phyloP scores from a whole-genome alignment of 2,797 vertebrate species.

The Etheostoma perlongum region DNA sequence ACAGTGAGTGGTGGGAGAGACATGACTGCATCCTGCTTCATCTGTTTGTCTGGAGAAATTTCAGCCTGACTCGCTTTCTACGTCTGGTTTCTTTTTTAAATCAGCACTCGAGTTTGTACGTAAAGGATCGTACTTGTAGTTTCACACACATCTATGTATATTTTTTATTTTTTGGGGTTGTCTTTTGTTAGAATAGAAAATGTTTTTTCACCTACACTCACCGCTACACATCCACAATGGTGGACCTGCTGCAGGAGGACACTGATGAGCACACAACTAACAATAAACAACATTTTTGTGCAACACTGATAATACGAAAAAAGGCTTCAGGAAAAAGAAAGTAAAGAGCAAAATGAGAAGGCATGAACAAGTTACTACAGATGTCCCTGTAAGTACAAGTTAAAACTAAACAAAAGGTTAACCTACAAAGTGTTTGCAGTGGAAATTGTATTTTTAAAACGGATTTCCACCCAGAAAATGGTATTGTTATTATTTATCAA shows the following conservation, averaged over 20 bases:
- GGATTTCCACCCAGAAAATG: background rate
- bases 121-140: background rate
- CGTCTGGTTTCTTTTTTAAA: background rate
- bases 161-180: background rate
- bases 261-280: background rate
- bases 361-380: background rate
- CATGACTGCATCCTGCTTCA: conserved; percentile 38
- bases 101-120: background rate
- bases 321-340: background rate
- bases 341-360: background rate
- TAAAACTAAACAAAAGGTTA: background rate
- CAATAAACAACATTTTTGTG: background rate
- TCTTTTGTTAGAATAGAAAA: background rate
- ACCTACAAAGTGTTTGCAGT: background rate
- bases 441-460: background rate
- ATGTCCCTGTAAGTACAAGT: background rate
- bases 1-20: conserved; percentile 38
- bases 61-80: conserved; percentile 1
- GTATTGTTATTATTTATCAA: background rate
- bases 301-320: background rate
- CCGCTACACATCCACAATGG: background rate
- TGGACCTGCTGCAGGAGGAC: background rate
- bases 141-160: background rate
- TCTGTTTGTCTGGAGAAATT: conserved; percentile 41
- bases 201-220: background rate